Percentiles rank a stretch among this genome's conserved stretches.
These are phyloP conservation scores for Drosophila neutralis DNA, from an alignment of 2,888 invertebrate genomes.

Conservation along the genomic window DNA sequence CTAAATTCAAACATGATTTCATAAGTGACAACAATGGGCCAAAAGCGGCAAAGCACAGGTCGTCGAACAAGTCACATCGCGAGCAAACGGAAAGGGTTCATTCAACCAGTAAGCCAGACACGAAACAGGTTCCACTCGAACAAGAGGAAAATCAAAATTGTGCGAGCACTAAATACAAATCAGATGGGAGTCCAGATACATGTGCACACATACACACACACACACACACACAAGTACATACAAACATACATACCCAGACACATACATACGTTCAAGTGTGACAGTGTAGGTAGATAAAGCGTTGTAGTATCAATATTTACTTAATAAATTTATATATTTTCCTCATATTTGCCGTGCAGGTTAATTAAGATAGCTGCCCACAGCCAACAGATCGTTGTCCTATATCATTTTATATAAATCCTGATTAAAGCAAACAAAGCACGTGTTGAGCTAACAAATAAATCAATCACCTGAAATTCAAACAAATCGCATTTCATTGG, in stretches of 20 bases:
- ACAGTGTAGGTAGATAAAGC: conserved; percentile 26
- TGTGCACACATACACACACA: background rate
- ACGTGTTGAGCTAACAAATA: conserved; percentile 13
- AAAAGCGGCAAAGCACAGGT: conserved; percentile 16
- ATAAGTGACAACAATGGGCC: conserved; percentile 61
- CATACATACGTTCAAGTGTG: background rate
- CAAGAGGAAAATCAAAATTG: conserved; percentile 43
- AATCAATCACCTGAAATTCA: conserved; percentile 36
- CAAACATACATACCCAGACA: background rate
- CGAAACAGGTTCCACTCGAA: conserved; percentile 63
- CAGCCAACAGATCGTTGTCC: background rate
- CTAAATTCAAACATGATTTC: conserved; percentile 53
- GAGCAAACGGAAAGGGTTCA: conserved; percentile 55
- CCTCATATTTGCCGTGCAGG: conserved; percentile 26
- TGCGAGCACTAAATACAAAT: conserved; percentile 16
- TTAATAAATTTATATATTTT: conserved; percentile 36
- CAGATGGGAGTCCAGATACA: conserved; percentile 16
- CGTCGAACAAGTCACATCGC: conserved; percentile 8
- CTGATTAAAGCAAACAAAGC: conserved; percentile 21
- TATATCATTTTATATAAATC: conserved; percentile 1
- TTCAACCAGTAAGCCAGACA: conserved; percentile 70
- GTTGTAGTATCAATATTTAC: conserved; percentile 22
- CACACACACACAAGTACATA: background rate
- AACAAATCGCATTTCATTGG: conserved; percentile 8
- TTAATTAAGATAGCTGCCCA: conserved; percentile 36